Conservation (phyloP, 92 coral and sea anemone genomes). For the Zoanthus gigantus region DNA sequence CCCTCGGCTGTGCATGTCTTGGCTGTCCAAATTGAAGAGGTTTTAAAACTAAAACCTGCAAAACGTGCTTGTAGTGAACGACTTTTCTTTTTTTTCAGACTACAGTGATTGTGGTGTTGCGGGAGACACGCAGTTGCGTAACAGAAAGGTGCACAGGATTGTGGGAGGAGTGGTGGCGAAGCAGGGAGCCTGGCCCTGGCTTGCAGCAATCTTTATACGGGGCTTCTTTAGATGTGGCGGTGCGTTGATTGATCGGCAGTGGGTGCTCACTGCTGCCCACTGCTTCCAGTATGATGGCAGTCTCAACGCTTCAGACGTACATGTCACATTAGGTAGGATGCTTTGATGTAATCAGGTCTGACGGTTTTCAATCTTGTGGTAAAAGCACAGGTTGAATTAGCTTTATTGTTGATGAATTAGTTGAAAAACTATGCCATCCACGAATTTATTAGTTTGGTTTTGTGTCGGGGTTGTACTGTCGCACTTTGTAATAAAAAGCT, state of each 20-base stretch:
- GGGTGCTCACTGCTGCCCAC: conserved; percentile 93
- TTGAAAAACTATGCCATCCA: no score
- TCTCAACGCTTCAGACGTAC: conserved; percentile 64
- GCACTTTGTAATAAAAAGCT: no score
- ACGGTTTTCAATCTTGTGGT: no score
- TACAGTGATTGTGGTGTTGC: conserved; percentile 92
- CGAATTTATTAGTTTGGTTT: no score
- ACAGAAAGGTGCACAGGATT: conserved; percentile 35
- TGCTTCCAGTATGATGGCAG: conserved; percentile 75
- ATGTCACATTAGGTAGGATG: conserved; percentile 72
- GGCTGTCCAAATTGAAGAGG: neutral
- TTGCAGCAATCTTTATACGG: conserved; percentile 83
- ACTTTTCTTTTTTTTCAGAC: conserved; percentile 58
- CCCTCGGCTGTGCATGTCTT: no score
- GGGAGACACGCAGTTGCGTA: conserved; percentile 87
- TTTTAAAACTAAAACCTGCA: neutral
- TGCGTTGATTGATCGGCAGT: conserved; percentile 74
- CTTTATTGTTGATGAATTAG: no score
- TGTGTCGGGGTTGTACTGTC: no score
- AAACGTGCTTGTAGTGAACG: neutral
- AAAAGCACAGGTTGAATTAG: no score
- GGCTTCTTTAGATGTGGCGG: conserved; percentile 88
- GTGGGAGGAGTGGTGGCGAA: conserved; percentile 69
- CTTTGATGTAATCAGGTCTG: neutral
- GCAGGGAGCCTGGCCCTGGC: conserved; percentile 99